A percentile compares a stretch with the other conserved stretches of the same genome.
phyloP scores from a whole-genome alignment of 2,888 invertebrate genomes.

The Stenodera caucasica region DNA sequence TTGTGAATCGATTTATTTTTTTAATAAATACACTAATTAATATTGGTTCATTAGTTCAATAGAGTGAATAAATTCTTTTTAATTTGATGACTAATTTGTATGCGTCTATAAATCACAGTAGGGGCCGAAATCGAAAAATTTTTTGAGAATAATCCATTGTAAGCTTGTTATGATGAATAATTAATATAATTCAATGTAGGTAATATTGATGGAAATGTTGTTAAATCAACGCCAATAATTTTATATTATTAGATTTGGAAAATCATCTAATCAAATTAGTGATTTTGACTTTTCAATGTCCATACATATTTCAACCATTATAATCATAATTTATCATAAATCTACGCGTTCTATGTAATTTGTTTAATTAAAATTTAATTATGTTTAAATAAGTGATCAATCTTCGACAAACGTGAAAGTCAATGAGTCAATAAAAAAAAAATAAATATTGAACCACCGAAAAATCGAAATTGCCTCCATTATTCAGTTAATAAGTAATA shows the following conservation, averaged over 20 bases:
- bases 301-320: neutral
- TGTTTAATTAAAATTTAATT: slow-evolving; percentile 22
- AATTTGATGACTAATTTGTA: slow-evolving; percentile 19
- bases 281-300: no score
- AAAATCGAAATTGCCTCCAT: slow-evolving; percentile 30
- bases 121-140: no score
- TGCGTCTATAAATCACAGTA: slow-evolving; percentile 14
- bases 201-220: neutral
- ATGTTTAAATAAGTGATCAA: slow-evolving; percentile 12
- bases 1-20: neutral
- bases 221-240: neutral
- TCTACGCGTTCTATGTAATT: slow-evolving; percentile 9
- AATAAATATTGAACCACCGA: slow-evolving; percentile 31
- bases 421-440: slow-evolving; percentile 8
- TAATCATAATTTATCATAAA: neutral
- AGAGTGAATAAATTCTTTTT: slow-evolving; percentile 20
- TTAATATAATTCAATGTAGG: no score
- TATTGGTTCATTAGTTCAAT: slow-evolving; percentile 20
- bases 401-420: slow-evolving; percentile 9
- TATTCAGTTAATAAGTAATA: no score
- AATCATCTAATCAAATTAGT: neutral
- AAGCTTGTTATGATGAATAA: no score
- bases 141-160: no score
- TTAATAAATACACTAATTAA: slow-evolving; percentile 9
- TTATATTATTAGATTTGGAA: neutral